Base-by-base conservation (phyloP, 2,797 vertebrate species). In the Sebastes minor region DNA sequence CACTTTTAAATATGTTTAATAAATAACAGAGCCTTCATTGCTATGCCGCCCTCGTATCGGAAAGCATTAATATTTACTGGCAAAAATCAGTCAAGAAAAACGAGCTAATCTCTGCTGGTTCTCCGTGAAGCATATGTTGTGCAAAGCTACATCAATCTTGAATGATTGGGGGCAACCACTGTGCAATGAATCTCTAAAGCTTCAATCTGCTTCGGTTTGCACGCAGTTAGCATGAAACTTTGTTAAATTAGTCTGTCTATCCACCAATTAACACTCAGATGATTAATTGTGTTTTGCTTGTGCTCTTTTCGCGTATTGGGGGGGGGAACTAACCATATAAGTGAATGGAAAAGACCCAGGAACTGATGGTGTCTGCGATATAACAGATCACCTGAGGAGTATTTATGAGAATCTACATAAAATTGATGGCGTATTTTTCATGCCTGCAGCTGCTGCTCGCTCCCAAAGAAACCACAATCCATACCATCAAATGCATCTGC, bases 111-210 rank as follows among this genome's bases (percentile, higher is more conserved):
- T 91, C 85, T 85, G 83, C 83, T 78, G 88, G 85, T 89, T 91
- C 86, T 87, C 83, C 71, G 61, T 35, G 74, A 89, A 90, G 88
- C 95, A 95, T 94, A 92, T 94, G 94, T 88, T 88, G 87, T 83
- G 91, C 84, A 70, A 91, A 91, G 92, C 87, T 72, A 91, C 93
- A 94, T 95, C 93, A 95, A 90, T 94, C 94, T 88, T 89, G 81
- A 94, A 88, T 92, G 94, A 95, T 94, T 94, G 90, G 91, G 83
- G 88, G 90, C 94, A 90, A 76, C 90, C 85, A 81, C 87, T 84
- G 88, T 91, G 89, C 90, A 83, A 86, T 87, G 86, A 88, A 89
- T 90, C 90, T 86, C 72, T 55, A 86, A 87, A 57, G 81, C 90
- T 84, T 94, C 90, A 91, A 83, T 93, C 91, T 90, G 91, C 83